A percentile compares a stretch with the other conserved stretches of the same genome.
Conservation (phyloP, 2,797 vertebrate genomes). For the Spea hammondii region DNA sequence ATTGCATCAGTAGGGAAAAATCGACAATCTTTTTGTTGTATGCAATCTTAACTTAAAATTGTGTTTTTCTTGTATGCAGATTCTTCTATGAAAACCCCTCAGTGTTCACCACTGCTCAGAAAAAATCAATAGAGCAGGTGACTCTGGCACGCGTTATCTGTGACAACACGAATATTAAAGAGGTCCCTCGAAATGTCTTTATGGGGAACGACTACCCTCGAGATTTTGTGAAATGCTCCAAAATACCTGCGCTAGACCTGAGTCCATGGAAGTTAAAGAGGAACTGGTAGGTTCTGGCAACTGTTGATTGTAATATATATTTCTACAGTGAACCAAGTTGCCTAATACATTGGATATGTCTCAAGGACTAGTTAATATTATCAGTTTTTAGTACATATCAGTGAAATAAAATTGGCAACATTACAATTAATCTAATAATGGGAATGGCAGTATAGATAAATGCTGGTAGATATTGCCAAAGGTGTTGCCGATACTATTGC, state of each 20-base stretch:
- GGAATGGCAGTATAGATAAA: no score
- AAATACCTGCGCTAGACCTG: constrained; percentile 64
- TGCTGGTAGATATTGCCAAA: no score
- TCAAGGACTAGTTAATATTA: no score
- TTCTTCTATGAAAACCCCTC: constrained; percentile 81
- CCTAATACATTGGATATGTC: no score
- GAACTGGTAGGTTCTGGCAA: no score
- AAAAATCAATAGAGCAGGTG: constrained; percentile 57
- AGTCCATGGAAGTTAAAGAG: constrained; percentile 62
- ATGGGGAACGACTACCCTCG: constrained; percentile 48
- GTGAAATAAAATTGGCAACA: no score
- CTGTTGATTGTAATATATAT: no score
- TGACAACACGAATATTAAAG: constrained; percentile 77
- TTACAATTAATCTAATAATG: no score
- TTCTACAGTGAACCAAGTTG: no score
- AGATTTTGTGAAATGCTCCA: constrained; percentile 63
- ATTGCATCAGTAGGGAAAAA: no score
- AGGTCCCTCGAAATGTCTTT: constrained; percentile 70
- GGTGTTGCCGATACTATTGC: no score
- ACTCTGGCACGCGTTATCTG: constrained; percentile 76
- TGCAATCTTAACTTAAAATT: neutral
- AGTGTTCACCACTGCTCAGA: constrained; percentile 74
- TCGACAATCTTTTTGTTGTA: neutral
- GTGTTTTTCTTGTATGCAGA: constrained; percentile 58
- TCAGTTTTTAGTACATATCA: no score